Percentiles rank a stretch among this genome's conserved stretches.
phyloP scores from a whole-genome alignment of 1,140 invertebrate genomes.

The Platorchestia sp. region DNA sequence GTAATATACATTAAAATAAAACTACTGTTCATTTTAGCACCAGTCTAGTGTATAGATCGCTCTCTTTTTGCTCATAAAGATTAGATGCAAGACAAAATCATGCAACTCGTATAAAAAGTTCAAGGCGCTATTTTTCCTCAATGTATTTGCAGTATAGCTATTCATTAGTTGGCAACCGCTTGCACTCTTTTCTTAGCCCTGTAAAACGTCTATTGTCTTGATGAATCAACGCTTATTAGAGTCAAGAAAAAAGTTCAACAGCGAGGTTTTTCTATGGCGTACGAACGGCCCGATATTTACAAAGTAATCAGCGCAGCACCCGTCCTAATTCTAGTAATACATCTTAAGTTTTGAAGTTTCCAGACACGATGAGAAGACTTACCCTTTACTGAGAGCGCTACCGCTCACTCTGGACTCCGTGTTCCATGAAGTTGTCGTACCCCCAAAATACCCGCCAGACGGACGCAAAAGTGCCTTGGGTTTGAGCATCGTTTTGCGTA shows the following conservation, averaged over 20 bases:
- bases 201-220: background rate
- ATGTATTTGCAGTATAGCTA: background rate
- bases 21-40: background rate
- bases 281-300: background rate
- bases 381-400: background rate
- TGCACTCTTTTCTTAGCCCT: background rate
- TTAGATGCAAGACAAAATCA: background rate
- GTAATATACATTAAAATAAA: background rate
- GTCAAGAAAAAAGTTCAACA: background rate
- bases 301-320: background rate
- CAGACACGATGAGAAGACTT: background rate
- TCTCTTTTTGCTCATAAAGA: background rate
- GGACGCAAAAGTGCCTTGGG: background rate
- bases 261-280: background rate
- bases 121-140: background rate
- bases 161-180: background rate
- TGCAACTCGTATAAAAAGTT: background rate
- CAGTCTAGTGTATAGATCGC: background rate
- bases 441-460: background rate
- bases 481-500: background rate
- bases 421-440: background rate
- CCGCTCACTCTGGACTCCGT: background rate
- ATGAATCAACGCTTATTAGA: constrained; percentile 2
- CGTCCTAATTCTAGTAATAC: background rate
- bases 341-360: background rate